phyloP scores from a whole-genome alignment of 2,113 vertebrate species.

The Limanda limanda region DNA sequence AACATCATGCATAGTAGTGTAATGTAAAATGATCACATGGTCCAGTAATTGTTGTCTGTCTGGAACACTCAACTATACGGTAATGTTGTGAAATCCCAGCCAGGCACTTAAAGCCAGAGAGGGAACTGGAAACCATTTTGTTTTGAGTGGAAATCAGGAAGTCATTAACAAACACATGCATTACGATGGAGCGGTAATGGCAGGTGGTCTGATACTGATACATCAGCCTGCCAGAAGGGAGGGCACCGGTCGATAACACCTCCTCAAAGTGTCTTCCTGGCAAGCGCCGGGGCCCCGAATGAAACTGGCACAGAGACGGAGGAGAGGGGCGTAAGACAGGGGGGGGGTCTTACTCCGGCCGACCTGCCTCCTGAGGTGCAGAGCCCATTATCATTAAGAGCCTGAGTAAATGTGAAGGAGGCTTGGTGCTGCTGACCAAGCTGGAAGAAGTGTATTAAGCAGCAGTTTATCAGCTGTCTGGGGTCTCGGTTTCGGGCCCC shows the following conservation, averaged over 20 bases:
- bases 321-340: conserved; percentile 28
- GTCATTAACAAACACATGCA: conserved; percentile 61
- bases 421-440: conserved; percentile 74
- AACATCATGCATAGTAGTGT: neutral
- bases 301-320: conserved; percentile 56
- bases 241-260: conserved; percentile 49
- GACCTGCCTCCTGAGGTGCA: conserved; percentile 44
- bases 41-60: neutral
- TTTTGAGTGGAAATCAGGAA: conserved; percentile 57
- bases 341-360: conserved; percentile 34
- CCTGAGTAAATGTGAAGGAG: conserved; percentile 53
- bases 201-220: conserved; percentile 43
- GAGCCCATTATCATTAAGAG: conserved; percentile 74
- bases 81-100: conserved; percentile 19
- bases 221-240: conserved; percentile 45
- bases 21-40: neutral
- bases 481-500: conserved; percentile 56
- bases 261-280: conserved; percentile 59
- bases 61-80: conserved; percentile 8
- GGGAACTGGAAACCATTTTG: conserved; percentile 42
- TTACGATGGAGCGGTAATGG: conserved; percentile 48
- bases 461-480: conserved; percentile 65
- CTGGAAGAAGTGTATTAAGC: conserved; percentile 71
- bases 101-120: conserved; percentile 41
- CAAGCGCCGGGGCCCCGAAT: conserved; percentile 44